Base-by-base conservation (phyloP, 2,113 vertebrate genomes). In the Echinops telfairi region DNA sequence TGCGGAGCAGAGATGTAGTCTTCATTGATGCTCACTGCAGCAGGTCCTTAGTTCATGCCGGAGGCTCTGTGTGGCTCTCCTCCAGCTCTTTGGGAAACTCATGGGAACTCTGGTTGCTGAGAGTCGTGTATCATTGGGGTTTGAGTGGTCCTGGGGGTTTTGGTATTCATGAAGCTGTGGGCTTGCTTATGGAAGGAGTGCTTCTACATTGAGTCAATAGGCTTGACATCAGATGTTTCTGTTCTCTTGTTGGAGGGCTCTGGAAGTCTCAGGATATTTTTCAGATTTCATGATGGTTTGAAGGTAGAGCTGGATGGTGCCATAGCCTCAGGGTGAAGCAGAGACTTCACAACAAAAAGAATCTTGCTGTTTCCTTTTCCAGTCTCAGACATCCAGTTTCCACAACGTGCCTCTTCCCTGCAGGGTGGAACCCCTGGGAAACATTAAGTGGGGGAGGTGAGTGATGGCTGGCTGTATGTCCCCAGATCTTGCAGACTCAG, bases 331-430 rank as follows among this genome's bases (percentile, higher is more conserved):
- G 60, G 20, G 25, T 88, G 25, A 40, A 90, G 75, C 80, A 31
- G 38, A 84, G 71, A 79, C 86, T 60, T 78, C 23, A 25, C 47
- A 78, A 93, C 36, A 82, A 62, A 33, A 62, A 23, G 23, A 66
- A 3, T 60, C 38, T 38, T 38, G 3, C 2, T 40, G 53, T 86
- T 86, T 86, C 47, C 47, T 22, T 62, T 86, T 36, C 47, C 2
- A 3, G 70, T 22, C 43, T 33, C 33, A 53, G 83, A 16, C 33
- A 3, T n/a, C 62, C 71, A 68, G 66, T 36, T 80, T 25, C 83
- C 43, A 27, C 77, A 73, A n/a, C 73, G 58, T 95, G 92, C 95
- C 92, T 92, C 92, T 83, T 83, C 60, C 87, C 95, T 92, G 92
- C 85, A 33, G 84, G 89, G 77, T 81, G 62, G 94, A 62, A 78